Evolutionary conservation across 2,797 vertebrate genomes (phyloP), one percentile per base, ranked within the genome.

Genomic region (Megalops cyprinoides): DNA sequence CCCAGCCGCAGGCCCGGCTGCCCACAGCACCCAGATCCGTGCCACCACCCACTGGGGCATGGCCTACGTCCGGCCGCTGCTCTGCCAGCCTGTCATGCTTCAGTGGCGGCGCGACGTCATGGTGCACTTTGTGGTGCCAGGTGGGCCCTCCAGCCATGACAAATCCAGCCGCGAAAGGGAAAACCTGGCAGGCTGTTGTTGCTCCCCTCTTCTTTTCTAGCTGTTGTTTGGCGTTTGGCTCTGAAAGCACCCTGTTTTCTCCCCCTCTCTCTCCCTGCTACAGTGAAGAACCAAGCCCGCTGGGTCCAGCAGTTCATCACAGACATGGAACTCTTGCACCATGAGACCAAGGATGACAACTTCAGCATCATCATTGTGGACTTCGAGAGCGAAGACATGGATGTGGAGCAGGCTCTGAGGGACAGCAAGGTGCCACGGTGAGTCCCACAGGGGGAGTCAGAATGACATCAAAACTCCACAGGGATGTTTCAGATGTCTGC

Each of bases 221-320:
- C n/a, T n/a, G n/a, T n/a, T n/a, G n/a, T n/a, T n/a, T n/a, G n/a
- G n/a, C n/a, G n/a, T n/a, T n/a, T n/a, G n/a, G n/a, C n/a, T n/a
- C n/a, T n/a, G n/a, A n/a, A n/a, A n/a, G n/a, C n/a, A n/a, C n/a
- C 14, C 23, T 14, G 9, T 48, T 81, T 48, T 79, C 14, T 85
- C 44, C 80, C 23, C 82, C 53, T 20, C 3, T 62, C 39, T 55
- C 20, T 55, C 49, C 51, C 34, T 69, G 37, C 48, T 55, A 25
- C 88, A 99, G 98, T 99, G 87, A 99, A 99, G 93, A 99, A 99
- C 91, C 98, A 99, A 91, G 98, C 98, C 0, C 97, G 98, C 84
- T 99, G 98, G 98, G 96, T 99, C 9, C 96, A 96, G 75, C 98
- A 97, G 94, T 98, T 99, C 87, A 98, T 99, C 92, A 92, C 92